These are phyloP conservation scores for Brachyhypopomus occidentalis DNA, from an alignment of 2,113 vertebrate species.

Conservation along the genomic window DNA sequence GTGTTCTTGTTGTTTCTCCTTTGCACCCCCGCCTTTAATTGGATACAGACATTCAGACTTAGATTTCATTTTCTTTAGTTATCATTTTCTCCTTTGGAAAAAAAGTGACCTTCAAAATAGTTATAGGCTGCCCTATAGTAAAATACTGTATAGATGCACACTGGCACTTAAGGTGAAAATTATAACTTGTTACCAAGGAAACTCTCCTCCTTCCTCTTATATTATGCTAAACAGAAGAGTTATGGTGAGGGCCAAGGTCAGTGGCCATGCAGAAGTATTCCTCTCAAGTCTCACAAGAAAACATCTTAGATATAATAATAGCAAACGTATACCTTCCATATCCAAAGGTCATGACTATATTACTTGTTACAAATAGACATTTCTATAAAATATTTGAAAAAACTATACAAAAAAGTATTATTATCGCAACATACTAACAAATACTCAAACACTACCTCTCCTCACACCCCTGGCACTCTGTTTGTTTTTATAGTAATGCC, in stretches of 20 bases:
- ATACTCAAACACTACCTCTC: neutral
- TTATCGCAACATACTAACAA: neutral
- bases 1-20: too few relatives aligned
- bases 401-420: neutral
- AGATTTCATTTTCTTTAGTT: too few relatives aligned
- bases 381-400: too few relatives aligned
- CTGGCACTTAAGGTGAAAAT: neutral
- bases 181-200: slow-evolving; percentile 14
- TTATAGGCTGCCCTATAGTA: neutral
- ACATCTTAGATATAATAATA: neutral
- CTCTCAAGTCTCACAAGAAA: neutral
- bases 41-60: too few relatives aligned
- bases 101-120: neutral
- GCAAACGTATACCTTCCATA: neutral
- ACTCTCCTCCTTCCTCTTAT: neutral
- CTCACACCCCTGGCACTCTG: neutral
- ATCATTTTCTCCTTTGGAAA: neutral
- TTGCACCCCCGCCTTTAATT: too few relatives aligned
- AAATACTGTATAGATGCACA: neutral
- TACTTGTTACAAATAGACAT: neutral
- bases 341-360: slow-evolving; percentile 1
- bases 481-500: slow-evolving; percentile 32
- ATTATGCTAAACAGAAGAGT: neutral
- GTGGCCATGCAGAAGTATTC: slow-evolving; percentile 7
- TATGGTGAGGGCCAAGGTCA: neutral